phyloP scores from a whole-genome alignment of 2,888 invertebrate species.

The Andrena hattorfiana region DNA sequence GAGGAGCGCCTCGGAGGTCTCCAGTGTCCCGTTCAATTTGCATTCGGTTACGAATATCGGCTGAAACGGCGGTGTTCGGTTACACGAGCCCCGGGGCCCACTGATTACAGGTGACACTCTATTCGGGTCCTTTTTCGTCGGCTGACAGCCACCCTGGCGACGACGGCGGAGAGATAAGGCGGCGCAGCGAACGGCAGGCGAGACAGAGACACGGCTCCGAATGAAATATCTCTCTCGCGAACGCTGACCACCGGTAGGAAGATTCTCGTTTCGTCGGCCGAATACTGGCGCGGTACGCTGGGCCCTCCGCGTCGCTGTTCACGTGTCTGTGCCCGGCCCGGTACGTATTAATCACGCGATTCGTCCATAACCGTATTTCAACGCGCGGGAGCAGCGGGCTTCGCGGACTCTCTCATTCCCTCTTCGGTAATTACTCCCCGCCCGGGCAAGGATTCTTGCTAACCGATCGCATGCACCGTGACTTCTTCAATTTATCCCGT shows the following conservation, averaged over 20 bases:
- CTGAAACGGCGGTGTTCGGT: conserved; percentile 54
- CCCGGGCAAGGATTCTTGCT: conserved; percentile 36
- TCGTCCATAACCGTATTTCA: conserved; percentile 81
- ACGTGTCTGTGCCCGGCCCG: conserved; percentile 37
- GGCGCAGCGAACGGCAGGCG: conserved; percentile 65
- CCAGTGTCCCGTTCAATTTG: conserved; percentile 51
- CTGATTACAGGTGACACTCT: conserved; percentile 60
- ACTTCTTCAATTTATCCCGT: conserved; percentile 45
- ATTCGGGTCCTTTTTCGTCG: conserved; percentile 41
- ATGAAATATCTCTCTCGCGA: conserved; percentile 81
- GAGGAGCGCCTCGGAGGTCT: conserved; percentile 33
- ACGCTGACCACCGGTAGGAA: conserved; percentile 68
- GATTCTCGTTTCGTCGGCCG: conserved; percentile 70
- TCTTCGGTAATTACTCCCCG: conserved; percentile 51
- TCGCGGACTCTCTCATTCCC: conserved; percentile 30
- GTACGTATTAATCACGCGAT: conserved; percentile 83
- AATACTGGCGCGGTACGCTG: conserved; percentile 35
- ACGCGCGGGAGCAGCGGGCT: conserved; percentile 61
- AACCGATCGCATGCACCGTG: conserved; percentile 42
- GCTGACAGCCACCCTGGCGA: conserved; percentile 52
- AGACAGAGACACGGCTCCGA: conserved; percentile 73
- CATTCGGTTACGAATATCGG: conserved; percentile 53
- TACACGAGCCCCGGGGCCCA: conserved; percentile 52
- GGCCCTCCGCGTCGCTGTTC: conserved; percentile 42
- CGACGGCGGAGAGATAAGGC: conserved; percentile 71